phyloP scores from a whole-genome alignment of 2,888 invertebrate species.

The Amblyteles armatorius region DNA sequence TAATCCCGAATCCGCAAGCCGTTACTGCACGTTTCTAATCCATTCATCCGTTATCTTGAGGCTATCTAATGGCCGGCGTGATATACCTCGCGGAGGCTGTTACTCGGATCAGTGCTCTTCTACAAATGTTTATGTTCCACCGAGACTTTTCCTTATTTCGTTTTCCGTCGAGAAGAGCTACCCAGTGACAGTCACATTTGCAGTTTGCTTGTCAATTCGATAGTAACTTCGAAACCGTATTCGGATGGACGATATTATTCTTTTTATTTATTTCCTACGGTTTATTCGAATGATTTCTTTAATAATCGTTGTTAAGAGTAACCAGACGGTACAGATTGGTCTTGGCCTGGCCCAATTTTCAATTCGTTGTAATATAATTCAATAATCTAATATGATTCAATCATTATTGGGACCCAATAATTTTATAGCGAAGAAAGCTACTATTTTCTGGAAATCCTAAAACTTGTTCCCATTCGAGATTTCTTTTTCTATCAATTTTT shows the following conservation, averaged over 20 bases:
- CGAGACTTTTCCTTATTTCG: not conserved
- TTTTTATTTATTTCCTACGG: not conserved
- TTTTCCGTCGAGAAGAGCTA: not conserved
- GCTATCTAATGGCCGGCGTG: slow-evolving; percentile 21
- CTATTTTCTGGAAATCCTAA: not conserved
- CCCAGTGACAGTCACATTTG: not conserved
- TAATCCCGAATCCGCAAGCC: slow-evolving; percentile 20
- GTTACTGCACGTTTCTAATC: slow-evolving; percentile 26
- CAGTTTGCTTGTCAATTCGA: not conserved
- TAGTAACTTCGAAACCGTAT: too few species aligned
- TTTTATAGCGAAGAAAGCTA: too few species aligned
- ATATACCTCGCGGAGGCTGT: slow-evolving; percentile 2
- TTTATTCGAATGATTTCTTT: not conserved
- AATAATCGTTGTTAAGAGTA: too few species aligned
- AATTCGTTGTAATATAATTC: too few species aligned
- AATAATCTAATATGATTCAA: too few species aligned
- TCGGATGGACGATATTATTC: not conserved
- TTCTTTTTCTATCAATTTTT: too few species aligned
- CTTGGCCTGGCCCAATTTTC: too few species aligned
- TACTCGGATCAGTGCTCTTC: slow-evolving; percentile 3
- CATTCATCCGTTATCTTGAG: slow-evolving; percentile 18
- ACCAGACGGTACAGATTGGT: too few species aligned
- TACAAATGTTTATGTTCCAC: slow-evolving; percentile 1
- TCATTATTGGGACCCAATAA: too few species aligned
- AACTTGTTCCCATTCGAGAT: not conserved